Conservation (phyloP, 2,888 invertebrate genomes). For the Pocota personata region DNA sequence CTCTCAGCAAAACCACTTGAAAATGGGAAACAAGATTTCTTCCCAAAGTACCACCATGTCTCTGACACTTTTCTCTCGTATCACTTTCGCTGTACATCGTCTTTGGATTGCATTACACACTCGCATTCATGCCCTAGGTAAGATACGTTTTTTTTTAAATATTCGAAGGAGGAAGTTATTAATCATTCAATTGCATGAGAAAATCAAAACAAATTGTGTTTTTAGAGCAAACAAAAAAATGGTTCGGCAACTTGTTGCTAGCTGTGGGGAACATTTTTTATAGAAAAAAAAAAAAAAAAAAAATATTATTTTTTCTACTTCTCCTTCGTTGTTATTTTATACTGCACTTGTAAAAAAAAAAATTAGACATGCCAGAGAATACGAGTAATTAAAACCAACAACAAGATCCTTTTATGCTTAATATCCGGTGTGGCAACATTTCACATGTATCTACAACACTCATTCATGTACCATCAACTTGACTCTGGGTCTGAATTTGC, state of each 20-base stretch:
- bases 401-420: slow-evolving; percentile 47
- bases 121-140: background rate
- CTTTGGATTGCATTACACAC: slow-evolving; percentile 8
- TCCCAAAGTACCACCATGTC: background rate
- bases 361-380: background rate
- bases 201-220: slow-evolving; percentile 37
- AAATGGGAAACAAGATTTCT: background rate
- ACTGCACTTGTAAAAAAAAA: background rate
- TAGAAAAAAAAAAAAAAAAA: background rate
- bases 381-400: slow-evolving; percentile 39
- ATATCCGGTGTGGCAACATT: slow-evolving; percentile 50
- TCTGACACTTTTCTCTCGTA: background rate
- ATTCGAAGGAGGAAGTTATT: slow-evolving; percentile 59
- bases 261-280: slow-evolving; percentile 30
- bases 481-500: slow-evolving; percentile 22
- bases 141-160: background rate
- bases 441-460: background rate
- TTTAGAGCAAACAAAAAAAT: slow-evolving; percentile 21
- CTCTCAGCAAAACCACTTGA: background rate
- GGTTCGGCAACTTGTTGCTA: slow-evolving; percentile 43
- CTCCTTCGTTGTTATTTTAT: background rate
- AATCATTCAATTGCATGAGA: slow-evolving; percentile 63
- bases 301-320: background rate
- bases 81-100: slow-evolving; percentile 19
- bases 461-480: slow-evolving; percentile 39